Evolutionary conservation across 2,113 vertebrate species (phyloP).

Genomic region (Urocitellus parryii): DNA sequence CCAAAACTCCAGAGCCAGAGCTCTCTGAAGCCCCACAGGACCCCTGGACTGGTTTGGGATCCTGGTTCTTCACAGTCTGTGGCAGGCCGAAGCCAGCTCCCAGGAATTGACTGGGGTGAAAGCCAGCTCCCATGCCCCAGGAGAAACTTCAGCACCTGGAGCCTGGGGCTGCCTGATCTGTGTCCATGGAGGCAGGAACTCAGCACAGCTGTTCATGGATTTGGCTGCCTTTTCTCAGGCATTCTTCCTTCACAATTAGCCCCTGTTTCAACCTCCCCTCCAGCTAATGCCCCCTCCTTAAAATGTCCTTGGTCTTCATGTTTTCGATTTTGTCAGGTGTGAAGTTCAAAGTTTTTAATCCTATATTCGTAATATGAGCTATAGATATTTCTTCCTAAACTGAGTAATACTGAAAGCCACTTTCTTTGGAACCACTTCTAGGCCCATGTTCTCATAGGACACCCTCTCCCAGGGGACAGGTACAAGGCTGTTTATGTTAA

Average conservation of each 20-base stretch:
- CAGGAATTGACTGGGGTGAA: conserved; percentile 84
- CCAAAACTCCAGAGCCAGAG: conserved; percentile 22
- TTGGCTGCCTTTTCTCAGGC: neutral
- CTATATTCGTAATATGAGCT: too few species aligned
- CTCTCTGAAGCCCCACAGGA: conserved; percentile 82
- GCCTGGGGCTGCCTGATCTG: neutral
- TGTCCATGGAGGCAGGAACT: neutral
- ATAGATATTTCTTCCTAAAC: neutral
- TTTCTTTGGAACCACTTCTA: neutral
- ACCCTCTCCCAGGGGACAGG: neutral
- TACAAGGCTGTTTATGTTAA: neutral
- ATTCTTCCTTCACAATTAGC: neutral
- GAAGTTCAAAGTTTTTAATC: neutral
- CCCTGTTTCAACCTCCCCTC: neutral
- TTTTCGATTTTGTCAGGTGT: neutral
- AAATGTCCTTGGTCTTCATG: neutral
- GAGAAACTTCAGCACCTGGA: conserved; percentile 76
- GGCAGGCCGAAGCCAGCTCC: conserved; percentile 92
- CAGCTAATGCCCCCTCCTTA: neutral
- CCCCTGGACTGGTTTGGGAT: conserved; percentile 93
- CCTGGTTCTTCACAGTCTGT: conserved; percentile 92
- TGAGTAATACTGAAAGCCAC: neutral
- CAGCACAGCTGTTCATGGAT: neutral
- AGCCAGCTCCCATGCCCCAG: conserved; percentile 83
- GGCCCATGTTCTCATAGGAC: neutral